Evolutionary conservation across 2,113 vertebrate genomes (phyloP), one percentile per base, ranked within the genome.

Genomic region (Tachuris rubrigastra): DNA sequence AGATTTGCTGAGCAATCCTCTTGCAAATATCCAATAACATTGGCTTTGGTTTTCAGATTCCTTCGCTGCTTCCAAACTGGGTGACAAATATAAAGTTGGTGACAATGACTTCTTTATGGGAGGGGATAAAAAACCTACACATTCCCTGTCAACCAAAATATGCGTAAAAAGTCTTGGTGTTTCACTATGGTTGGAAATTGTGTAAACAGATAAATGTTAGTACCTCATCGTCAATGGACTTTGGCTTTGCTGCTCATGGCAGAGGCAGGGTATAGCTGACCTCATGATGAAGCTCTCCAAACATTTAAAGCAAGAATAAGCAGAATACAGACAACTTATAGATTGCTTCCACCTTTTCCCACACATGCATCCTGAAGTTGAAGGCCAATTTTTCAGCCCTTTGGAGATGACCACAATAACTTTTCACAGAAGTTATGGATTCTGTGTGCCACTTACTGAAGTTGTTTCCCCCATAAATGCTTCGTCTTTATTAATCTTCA

Each of bases 161-260:
- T 1, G 7, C 30, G 47, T n/a, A 39, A 77, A 81, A 53, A 56
- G 8, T 23, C 86, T 55, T 4, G 24, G 52, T 4, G 1, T 56
- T 92, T 82, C 76, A 75, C 28, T 95, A 3, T 3, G 14, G n/a
- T 6, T 72, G 47, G 47, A 59, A 93, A 88, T 6, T 21, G 35
- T 23, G 55, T 53, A 59, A 96, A 85, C 47, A 93, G 41, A 4
- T 42, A 33, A 76, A 74, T 78, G 85, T 62, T 41, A 93, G 27
- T 37, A 74, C 41, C 87, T 90, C 2, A 7, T 59, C 55, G 78
- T 6, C 5, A 65, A n/a, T 44, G 39, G 71, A 88, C 72, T 88
- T 86, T 50, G 53, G 47, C 69, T 75, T 80, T 72, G 60, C 35
- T 71, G 67, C 33, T 59, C n/a, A 6, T 50, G 46, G 72, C 3